Evolutionary conservation across 2,113 vertebrate genomes (phyloP).

Genomic region (Felis catus): F.catus_Fca126_mat1.0 CM031417.1:40644001-40644500

Average conservation of each 20-base stretch:
- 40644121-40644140: constrained; percentile 97
- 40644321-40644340: constrained; percentile 13
- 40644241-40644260: constrained; percentile 89
- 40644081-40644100: constrained; percentile 94
- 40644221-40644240: constrained; percentile 84
- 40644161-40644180: constrained; percentile 91
- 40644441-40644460: not conserved
- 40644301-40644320: not conserved
- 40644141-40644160: constrained; percentile 94
- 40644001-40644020: not conserved
- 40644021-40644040: constrained; percentile 86
- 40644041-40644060: constrained; percentile 96
- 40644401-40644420: constrained; percentile 27
- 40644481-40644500: not conserved
- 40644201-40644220: constrained; percentile 96
- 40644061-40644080: constrained; percentile 96
- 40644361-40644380: not conserved
- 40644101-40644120: constrained; percentile 98
- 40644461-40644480: not conserved
- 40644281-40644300: constrained; percentile 33
- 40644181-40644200: constrained; percentile 94
- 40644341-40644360: not conserved
- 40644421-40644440: constrained; percentile 2
- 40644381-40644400: constrained; percentile 21
- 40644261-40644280: constrained; percentile 15